phyloP scores from a whole-genome alignment of 2,888 invertebrate species.

The Poecilobothrus nobilitatus region DNA sequence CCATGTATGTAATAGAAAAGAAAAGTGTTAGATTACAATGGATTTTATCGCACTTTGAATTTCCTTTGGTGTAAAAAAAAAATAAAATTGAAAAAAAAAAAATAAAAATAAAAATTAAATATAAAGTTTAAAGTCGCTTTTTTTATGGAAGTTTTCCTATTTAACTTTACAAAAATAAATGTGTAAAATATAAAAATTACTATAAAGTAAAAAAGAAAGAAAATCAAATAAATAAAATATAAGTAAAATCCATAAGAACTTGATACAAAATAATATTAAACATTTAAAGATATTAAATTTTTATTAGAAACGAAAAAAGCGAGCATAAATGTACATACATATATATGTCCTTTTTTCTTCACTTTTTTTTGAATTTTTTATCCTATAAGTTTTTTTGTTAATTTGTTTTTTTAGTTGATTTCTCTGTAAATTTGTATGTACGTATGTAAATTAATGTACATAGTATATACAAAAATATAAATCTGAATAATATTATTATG shows the following conservation, averaged over 20 bases:
- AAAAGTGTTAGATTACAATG: neutral
- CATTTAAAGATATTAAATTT: too few species aligned
- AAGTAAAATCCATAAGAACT: neutral
- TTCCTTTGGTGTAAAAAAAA: too few species aligned
- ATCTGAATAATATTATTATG: neutral
- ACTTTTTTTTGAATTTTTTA: neutral
- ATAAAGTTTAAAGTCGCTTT: too few species aligned
- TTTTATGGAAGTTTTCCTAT: neutral
- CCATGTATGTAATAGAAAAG: neutral
- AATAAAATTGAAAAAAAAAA: too few species aligned
- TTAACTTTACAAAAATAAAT: neutral
- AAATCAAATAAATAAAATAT: neutral
- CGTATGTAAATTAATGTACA: too few species aligned
- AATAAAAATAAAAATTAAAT: too few species aligned
- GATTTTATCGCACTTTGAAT: slow-evolving; percentile 1
- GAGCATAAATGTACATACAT: neutral
- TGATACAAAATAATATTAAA: too few species aligned
- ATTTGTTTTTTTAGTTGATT: too few species aligned
- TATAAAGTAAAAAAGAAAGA: neutral
- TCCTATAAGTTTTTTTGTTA: neutral
- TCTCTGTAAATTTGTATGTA: too few species aligned
- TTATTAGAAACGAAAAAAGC: too few species aligned
- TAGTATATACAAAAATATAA: neutral
- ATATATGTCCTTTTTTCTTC: neutral
- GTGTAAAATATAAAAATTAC: neutral